Evolutionary conservation across 2,797 vertebrate genomes (phyloP).

Genomic region (Sebastes aleutianus): DNA sequence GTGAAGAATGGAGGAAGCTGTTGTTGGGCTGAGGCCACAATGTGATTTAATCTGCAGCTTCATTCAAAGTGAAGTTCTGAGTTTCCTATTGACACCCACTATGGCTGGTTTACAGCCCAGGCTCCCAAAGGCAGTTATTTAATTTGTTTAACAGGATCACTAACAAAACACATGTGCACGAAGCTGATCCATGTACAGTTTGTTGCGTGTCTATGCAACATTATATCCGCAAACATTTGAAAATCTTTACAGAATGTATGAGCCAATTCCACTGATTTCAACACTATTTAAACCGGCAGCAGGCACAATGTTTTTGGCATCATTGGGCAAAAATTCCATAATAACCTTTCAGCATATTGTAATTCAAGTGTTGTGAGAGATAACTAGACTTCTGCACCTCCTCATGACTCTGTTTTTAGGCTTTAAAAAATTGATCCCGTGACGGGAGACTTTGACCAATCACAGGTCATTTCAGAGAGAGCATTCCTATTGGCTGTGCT

Average conservation of each 20-base stretch:
- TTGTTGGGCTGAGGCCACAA: background rate
- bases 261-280: background rate
- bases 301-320: too few species aligned
- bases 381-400: too few species aligned
- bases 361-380: too few species aligned
- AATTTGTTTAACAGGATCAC: background rate
- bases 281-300: too few species aligned
- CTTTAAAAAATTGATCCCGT: too few species aligned
- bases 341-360: too few species aligned
- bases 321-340: too few species aligned
- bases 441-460: too few species aligned
- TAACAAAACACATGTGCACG: background rate
- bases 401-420: too few species aligned
- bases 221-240: background rate
- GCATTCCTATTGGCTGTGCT: too few species aligned
- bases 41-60: constrained; percentile 3
- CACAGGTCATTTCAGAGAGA: too few species aligned
- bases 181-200: background rate
- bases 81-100: background rate
- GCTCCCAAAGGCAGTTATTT: background rate
- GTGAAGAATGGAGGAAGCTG: background rate
- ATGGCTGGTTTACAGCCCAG: background rate
- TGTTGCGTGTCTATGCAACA: background rate
- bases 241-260: background rate
- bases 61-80: background rate